A percentile compares a stretch with the other conserved stretches of the same genome.
Evolutionary conservation across 2,113 vertebrate genomes (phyloP).

Genomic region (Varanus salvator): DNA sequence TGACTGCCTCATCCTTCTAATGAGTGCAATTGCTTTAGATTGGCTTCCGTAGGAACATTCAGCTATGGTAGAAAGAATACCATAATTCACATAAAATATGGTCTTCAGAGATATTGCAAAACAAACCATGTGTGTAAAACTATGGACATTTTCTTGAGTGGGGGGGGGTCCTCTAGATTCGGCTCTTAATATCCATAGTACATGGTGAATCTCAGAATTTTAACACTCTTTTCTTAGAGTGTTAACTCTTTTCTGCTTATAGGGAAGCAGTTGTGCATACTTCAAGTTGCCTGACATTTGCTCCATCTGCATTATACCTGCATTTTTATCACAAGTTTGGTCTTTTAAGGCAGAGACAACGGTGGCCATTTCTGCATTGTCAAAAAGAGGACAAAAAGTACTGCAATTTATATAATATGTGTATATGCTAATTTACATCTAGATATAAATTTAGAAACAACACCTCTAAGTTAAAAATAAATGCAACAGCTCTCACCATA

Average conservation of each 20-base stretch:
- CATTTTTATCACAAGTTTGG: background rate
- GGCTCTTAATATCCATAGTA: background rate
- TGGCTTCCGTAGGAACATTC: no score
- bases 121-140: background rate
- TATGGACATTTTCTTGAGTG: background rate
- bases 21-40: no score
- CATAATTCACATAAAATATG: background rate
- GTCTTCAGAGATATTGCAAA: background rate
- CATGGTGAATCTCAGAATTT: background rate
- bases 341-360: background rate
- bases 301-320: background rate
- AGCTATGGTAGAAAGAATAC: no score
- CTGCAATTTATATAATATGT: background rate
- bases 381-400: no score
- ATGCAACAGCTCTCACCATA: no score
- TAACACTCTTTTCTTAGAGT: background rate
- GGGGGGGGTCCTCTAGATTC: background rate
- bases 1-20: no score
- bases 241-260: background rate
- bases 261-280: background rate
- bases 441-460: no score
- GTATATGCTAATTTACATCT: no score
- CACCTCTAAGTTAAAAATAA: no score
- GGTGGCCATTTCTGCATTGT: no score
- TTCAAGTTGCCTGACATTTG: background rate